phyloP scores from a whole-genome alignment of 2,797 vertebrate genomes.

The Pangasius djambal region DNA sequence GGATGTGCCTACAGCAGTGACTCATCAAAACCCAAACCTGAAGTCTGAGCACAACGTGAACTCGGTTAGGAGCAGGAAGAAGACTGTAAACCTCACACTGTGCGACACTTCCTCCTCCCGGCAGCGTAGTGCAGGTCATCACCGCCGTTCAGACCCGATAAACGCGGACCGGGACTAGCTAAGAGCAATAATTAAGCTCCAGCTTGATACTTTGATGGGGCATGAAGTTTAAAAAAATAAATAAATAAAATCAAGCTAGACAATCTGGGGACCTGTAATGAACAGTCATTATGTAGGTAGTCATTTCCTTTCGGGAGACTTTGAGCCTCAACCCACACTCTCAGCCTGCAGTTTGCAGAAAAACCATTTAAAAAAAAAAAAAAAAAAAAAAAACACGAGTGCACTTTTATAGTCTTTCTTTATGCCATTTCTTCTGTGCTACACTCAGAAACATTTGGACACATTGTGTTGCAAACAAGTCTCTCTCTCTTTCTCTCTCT shows the following conservation, averaged over 20 bases:
- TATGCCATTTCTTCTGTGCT: neutral
- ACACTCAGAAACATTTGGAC: neutral
- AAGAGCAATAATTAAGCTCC: neutral
- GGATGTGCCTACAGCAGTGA: conserved; percentile 50
- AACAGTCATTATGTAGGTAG: conserved; percentile 23
- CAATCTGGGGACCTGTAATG: conserved; percentile 1
- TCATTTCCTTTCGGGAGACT: conserved; percentile 5
- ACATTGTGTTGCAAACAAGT: neutral
- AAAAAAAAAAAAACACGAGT: neutral
- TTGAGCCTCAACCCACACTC: neutral
- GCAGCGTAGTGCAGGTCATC: neutral
- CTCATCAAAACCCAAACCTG: conserved; percentile 4
- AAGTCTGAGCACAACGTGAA: neutral
- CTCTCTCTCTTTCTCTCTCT: neutral
- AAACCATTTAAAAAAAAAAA: neutral
- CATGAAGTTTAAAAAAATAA: neutral
- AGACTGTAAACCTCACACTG: neutral
- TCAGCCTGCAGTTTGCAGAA: neutral
- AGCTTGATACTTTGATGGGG: neutral
- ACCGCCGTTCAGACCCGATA: neutral
- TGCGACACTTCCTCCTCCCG: neutral
- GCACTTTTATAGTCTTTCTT: neutral
- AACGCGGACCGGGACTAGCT: neutral
- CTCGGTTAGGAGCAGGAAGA: neutral
- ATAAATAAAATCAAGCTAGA: neutral